Evolutionary conservation across 35 echinoderm and acorn worm genomes (phyloP).

Genomic region (Hemicentrotus pulcherrimus): DNA sequence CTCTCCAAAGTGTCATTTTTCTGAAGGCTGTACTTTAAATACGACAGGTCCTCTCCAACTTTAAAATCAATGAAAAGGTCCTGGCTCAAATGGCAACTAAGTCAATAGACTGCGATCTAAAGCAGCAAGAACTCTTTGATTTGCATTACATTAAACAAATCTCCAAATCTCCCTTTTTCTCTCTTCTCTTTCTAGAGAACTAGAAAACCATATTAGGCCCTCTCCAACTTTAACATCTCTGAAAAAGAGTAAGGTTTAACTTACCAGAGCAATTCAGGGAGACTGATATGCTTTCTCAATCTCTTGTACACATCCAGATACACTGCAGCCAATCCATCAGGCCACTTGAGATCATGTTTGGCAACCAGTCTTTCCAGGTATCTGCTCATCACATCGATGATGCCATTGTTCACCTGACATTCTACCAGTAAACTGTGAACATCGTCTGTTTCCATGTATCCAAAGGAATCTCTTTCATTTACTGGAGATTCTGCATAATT

Average conservation of each 20-base stretch:
- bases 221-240: too few relatives aligned
- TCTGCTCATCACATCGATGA: slow-evolving; percentile 44
- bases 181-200: too few relatives aligned
- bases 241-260: background rate
- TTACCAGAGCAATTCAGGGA: slow-evolving; percentile 76
- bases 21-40: too few relatives aligned
- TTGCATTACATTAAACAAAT: too few relatives aligned
- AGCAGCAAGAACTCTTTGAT: too few relatives aligned
- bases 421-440: slow-evolving; percentile 55
- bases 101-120: too few relatives aligned
- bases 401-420: slow-evolving; percentile 52
- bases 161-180: too few relatives aligned
- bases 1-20: too few relatives aligned
- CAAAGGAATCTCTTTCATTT: background rate
- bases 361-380: slow-evolving; percentile 44
- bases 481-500: background rate
- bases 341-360: slow-evolving; percentile 54
- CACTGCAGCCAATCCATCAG: slow-evolving; percentile 57
- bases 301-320: slow-evolving; percentile 69
- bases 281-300: slow-evolving; percentile 65
- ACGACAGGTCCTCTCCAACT: too few relatives aligned
- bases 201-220: too few relatives aligned
- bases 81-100: too few relatives aligned
- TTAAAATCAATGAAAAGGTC: too few relatives aligned
- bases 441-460: slow-evolving; percentile 24